Evolutionary conservation across 2,888 invertebrate genomes (phyloP).

Genomic region (Drosophila pullipes): DNA sequence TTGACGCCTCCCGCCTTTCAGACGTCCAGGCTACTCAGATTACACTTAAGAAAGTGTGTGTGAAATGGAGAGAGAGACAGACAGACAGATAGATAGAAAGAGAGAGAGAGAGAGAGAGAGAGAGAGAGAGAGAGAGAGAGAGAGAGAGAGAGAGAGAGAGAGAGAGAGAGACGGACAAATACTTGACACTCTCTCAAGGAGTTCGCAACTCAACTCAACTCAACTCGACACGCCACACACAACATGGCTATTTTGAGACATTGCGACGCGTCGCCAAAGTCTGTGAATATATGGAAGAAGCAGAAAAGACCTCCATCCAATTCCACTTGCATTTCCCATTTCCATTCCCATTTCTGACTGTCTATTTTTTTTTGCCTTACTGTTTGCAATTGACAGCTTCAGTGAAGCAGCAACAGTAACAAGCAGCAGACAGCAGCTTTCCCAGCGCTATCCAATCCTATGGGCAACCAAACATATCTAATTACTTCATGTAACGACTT

Average conservation of each 20-base stretch:
- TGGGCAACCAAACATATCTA: conserved; percentile 64
- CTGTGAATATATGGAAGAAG: conserved; percentile 15
- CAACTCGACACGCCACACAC: conserved; percentile 4
- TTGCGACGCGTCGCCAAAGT: conserved; percentile 33
- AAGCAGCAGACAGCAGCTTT: conserved; percentile 41
- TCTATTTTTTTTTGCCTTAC: neutral
- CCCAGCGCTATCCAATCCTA: conserved; percentile 51
- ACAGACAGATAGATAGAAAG: conserved; percentile 11
- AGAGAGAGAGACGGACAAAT: conserved; percentile 27
- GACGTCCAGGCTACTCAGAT: conserved; percentile 58
- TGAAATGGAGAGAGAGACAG: conserved; percentile 1
- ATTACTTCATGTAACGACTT: conserved; percentile 69
- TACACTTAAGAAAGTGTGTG: conserved; percentile 36
- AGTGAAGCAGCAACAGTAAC: conserved; percentile 54
- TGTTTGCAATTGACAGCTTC: conserved; percentile 57
- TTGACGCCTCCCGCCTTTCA: conserved; percentile 33
- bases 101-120: conserved; percentile 10
- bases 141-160: conserved; percentile 12
- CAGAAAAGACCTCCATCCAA: neutral
- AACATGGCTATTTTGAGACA: conserved; percentile 65
- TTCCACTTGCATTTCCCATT: conserved; percentile 20
- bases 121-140: too few relatives aligned
- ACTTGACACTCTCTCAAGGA: conserved; percentile 52
- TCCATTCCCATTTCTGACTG: conserved; percentile 5
- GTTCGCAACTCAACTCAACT: conserved; percentile 26